Evolutionary conservation across 2,888 invertebrate genomes (phyloP), one percentile per base, ranked within the genome.

Genomic region (Aphrophora alni): DNA sequence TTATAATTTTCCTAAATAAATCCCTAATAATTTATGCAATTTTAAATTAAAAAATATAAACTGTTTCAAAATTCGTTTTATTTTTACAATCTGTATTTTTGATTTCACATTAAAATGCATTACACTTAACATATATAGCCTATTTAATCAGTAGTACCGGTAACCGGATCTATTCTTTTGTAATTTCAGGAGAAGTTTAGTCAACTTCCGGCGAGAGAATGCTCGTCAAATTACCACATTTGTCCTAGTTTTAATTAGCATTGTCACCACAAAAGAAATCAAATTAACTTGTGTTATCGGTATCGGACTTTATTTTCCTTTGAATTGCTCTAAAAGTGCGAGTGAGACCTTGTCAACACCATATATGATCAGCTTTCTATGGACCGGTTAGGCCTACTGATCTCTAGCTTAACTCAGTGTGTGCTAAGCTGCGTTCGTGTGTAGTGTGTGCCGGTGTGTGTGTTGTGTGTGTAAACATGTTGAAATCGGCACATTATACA

Each of bases 291-390:
- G 21, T 21, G 1, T 59, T 59, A 59, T 21, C 59, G 59, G 21
- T 5, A 21, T 21, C 10, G 21, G 21, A 12, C 59, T 4, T 2
- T 59, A 59, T 59, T 59, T 59, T 21, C 59, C 21, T 21, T 2
- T 21, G 59, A 44, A 44, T 14, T 44, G 44, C 17, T 44, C 17
- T 44, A 44, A 44, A 44, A 44, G 2, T 2, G 17, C 8, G 84
- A 80, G 81, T 81, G 71, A 83, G 84, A 73, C 73, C 73, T 73
- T 73, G 73, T 28, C 38, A 33, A 38, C 21, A 24, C 73, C 73
- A 21, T 73, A 73, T 73, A 73, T 73, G 73, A 5, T 28, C 73
- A 73, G 38, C 73, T 73, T 73, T 73, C 73, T 73, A 73, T 24
- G 10, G 28, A 59, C 59, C 59, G 59, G 59, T 59, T 59, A 59